Evolutionary conservation across 1,140 invertebrate species (phyloP).

Genomic region (Halictus rubicundus): DNA sequence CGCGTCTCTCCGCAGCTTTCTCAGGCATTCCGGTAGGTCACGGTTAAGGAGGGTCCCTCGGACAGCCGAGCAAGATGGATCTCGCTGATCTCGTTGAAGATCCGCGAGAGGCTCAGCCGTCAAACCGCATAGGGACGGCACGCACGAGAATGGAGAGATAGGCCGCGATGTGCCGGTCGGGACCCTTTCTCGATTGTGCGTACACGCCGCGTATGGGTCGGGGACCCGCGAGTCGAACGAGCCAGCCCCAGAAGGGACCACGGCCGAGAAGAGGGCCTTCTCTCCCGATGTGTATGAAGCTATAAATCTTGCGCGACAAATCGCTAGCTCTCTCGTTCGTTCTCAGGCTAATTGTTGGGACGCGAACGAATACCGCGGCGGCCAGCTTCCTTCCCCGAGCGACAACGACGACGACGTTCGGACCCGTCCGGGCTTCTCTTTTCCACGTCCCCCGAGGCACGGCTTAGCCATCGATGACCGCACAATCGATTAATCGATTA

Average conservation of each 20-base stretch:
- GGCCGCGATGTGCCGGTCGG: slow-evolving; percentile 8
- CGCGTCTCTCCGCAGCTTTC: slow-evolving; percentile 36
- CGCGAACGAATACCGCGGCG: slow-evolving; percentile 61
- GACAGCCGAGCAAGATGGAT: slow-evolving; percentile 42
- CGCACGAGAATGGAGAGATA: slow-evolving; percentile 44
- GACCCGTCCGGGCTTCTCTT: slow-evolving; percentile 9
- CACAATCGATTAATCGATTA: slow-evolving; percentile 70
- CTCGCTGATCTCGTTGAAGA: slow-evolving; percentile 60
- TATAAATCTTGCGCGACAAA: slow-evolving; percentile 72
- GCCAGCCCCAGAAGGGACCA: neutral
- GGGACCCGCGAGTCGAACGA: neutral
- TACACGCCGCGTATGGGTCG: slow-evolving; percentile 35
- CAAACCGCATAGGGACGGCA: slow-evolving; percentile 35
- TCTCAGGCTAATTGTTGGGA: slow-evolving; percentile 72
- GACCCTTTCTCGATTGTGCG: slow-evolving; percentile 42
- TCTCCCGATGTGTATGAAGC: slow-evolving; percentile 65
- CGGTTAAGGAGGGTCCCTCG: slow-evolving; percentile 49
- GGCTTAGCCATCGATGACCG: slow-evolving; percentile 25
- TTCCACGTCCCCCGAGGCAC: slow-evolving; percentile 7
- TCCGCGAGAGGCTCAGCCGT: slow-evolving; percentile 49
- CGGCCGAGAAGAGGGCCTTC: slow-evolving; percentile 24
- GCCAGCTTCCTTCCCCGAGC: neutral
- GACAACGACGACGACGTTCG: neutral
- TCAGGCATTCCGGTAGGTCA: slow-evolving; percentile 64
- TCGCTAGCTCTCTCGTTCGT: slow-evolving; percentile 65